Evolutionary conservation across 2,113 vertebrate species (phyloP).

Genomic region (Tapirus terrestris): DNA sequence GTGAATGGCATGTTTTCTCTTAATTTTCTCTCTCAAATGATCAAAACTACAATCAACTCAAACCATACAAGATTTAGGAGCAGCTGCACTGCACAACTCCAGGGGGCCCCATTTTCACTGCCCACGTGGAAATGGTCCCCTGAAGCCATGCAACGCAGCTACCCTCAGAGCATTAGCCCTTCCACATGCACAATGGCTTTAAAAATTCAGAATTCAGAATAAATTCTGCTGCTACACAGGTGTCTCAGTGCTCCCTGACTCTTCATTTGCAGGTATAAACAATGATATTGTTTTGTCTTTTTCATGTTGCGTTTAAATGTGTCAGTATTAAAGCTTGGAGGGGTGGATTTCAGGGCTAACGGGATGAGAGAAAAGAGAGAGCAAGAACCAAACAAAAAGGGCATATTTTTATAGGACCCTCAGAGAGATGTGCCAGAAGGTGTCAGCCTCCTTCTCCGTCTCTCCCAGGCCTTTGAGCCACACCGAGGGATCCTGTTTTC

Average conservation of each 20-base stretch:
- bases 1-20: not conserved
- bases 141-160: not conserved
- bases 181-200: not conserved
- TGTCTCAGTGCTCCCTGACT: not conserved
- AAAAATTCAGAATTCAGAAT: slow-evolving; percentile 28
- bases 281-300: not conserved
- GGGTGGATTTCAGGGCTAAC: not conserved
- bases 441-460: not conserved
- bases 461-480: not conserved
- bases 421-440: slow-evolving; percentile 2
- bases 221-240: not conserved
- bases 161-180: not conserved
- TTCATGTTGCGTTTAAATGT: slow-evolving; percentile 1
- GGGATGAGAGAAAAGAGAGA: not conserved
- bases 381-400: slow-evolving; percentile 1
- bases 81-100: not conserved
- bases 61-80: not conserved
- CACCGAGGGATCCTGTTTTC: slow-evolving; percentile 26
- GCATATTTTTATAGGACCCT: slow-evolving; percentile 41
- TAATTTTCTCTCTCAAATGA: not conserved
- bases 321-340: not conserved
- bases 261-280: not conserved
- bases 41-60: not conserved
- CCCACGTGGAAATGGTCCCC: not conserved
- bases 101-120: not conserved